Base-by-base conservation (phyloP, 1,140 invertebrate genomes). In the Littorina saxatilis region DNA sequence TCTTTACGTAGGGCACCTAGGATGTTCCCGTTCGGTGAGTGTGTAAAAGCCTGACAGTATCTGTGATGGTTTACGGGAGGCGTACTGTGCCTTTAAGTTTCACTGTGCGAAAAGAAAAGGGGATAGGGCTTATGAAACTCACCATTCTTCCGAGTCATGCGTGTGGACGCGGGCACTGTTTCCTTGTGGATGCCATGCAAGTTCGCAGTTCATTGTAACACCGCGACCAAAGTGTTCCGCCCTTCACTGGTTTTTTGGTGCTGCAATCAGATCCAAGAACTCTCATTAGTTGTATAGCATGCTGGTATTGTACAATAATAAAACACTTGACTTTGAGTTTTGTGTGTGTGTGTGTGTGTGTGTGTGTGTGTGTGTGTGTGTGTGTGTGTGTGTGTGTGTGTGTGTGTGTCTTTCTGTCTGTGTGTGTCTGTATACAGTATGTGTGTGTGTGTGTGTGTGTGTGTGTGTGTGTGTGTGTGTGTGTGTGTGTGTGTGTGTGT, bases 381-480 rank as follows among this genome's bases (percentile, higher is more conserved):
- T 37, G 68, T 37, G 68, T 35, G 68, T 72, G 68, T 37, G 4
- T 1, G 68, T 72, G 68, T 39, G 13, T 37, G 39, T 72, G 32
- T 72, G 39, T 72, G 32, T 72, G n/a, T n/a, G n/a, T n/a, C n/a
- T n/a, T n/a, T n/a, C n/a, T n/a, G n/a, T n/a, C n/a, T n/a, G n/a
- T n/a, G n/a, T n/a, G n/a, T n/a, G n/a, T n/a, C n/a, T n/a, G n/a
- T n/a, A n/a, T n/a, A n/a, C n/a, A n/a, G n/a, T n/a, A n/a, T n/a
- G n/a, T n/a, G n/a, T n/a, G n/a, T n/a, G n/a, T n/a, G n/a, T n/a
- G n/a, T n/a, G n/a, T n/a, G n/a, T n/a, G 39, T 72, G 68, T 72
- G 68, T 72, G 32, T 72, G 63, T 66, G 27, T 66, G 63, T 66
- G 63, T n/a, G 63, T 66, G 13, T 66, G 5, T 66, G 1, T 72